Base-by-base conservation (phyloP, 2,888 invertebrate genomes). In the Apotomis capreana region DNA sequence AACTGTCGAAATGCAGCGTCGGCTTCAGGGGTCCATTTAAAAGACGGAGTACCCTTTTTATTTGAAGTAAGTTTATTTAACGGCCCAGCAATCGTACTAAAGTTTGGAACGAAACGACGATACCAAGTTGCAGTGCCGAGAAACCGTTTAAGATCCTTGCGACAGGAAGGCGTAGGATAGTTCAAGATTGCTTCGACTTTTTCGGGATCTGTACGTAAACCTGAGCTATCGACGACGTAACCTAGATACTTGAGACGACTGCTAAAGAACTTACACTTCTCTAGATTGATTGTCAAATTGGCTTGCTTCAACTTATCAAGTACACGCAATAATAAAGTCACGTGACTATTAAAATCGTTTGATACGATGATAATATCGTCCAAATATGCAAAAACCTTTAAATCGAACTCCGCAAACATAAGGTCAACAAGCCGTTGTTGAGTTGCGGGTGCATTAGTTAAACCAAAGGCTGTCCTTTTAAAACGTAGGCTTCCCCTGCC, bases 21-120 rank as follows among this genome's bases (percentile, higher is more conserved):
- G 9, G 74, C 74, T 13, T 76, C 75, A 2, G 55, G 13, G 44
- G 52, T 72, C 77, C 77, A 77, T 40, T 40, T 40, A 40, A 40
- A 40, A 40, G 40, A 40, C 40, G 40, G 40, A 40, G 40, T 40
- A 3, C 40, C 40, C 40, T 40, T 40, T 5, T 40, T 40, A 5
- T 4, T 40, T 4, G 40, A 40, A 3, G 40, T 40, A 5, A 70
- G 69, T 73, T 12, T n/a, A n/a, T n/a, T n/a, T n/a, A n/a, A n/a
- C n/a, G n/a, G n/a, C n/a, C n/a, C n/a, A n/a, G n/a, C n/a, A n/a
- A 76, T 72, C 2, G 58, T 62, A 13, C 74, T 71, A 74, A 76
- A 78, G 9, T 75, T 75, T 51, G 72, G 69, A 3, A 78, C 69
- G 49, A 78, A 78, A 69, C 76, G 55, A 10, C 40, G 40, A 40